These are phyloP conservation scores for Drosophila ustulata DNA, from an alignment of 2,888 invertebrate genomes.

Conservation along the genomic window DNA sequence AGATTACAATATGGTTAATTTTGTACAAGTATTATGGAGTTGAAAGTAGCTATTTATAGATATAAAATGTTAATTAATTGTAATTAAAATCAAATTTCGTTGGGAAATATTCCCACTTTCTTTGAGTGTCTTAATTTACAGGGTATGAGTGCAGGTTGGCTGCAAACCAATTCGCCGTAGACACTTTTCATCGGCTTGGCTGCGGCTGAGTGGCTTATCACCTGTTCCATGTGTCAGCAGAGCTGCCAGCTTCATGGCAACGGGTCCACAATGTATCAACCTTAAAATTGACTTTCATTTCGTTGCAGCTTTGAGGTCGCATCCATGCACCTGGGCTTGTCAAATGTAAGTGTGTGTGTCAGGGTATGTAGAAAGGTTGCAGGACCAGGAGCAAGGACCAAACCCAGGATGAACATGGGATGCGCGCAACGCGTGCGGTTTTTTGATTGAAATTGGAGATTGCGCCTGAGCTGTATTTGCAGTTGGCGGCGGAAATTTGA, in stretches of 20 bases:
- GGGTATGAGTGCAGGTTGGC: constrained; percentile 1
- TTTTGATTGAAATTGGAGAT: constrained; percentile 80
- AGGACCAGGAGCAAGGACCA: not conserved
- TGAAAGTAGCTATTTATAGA: not conserved
- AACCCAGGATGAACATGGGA: constrained; percentile 24
- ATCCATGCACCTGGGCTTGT: constrained; percentile 43
- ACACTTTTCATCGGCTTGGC: constrained; percentile 61
- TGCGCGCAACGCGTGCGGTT: constrained; percentile 63
- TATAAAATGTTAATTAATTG: too few relatives aligned
- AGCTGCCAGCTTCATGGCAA: constrained; percentile 60
- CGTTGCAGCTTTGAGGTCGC: constrained; percentile 75
- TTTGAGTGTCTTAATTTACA: not conserved
- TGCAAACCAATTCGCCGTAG: constrained; percentile 22
- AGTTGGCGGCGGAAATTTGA: constrained; percentile 74
- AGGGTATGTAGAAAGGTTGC: constrained; percentile 3
- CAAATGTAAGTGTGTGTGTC: constrained; percentile 15
- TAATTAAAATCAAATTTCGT: too few relatives aligned
- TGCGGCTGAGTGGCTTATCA: constrained; percentile 70
- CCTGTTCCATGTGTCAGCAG: constrained; percentile 69
- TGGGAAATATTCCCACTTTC: not conserved
- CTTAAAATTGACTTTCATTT: constrained; percentile 77
- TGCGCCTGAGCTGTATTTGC: constrained; percentile 69
- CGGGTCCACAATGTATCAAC: constrained; percentile 72
- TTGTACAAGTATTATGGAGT: not conserved
- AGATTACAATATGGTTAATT: not conserved